Percentiles rank a stretch among this genome's conserved stretches.
These are phyloP conservation scores for Platycnemis pennipes DNA, from an alignment of 2,888 invertebrate species.

Conservation along the genomic window DNA sequence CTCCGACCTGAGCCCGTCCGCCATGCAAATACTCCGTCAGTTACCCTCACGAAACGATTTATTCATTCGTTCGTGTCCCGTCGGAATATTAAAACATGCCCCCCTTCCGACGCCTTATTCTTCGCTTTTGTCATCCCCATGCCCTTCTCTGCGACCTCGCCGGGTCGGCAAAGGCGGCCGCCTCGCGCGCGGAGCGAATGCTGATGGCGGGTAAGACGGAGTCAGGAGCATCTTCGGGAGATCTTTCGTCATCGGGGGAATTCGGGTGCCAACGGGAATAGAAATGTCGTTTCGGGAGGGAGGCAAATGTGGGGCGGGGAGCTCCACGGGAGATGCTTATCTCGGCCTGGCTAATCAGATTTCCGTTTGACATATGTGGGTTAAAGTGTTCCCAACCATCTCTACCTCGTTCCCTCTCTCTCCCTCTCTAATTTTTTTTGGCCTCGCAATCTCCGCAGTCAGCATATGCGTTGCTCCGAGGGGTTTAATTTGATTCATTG, in stretches of 20 bases:
- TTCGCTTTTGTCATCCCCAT: neutral
- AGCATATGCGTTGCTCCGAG: slow-evolving; percentile 11
- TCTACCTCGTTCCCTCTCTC: neutral
- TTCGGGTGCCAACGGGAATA: neutral
- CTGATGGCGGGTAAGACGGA: neutral
- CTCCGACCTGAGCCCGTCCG: neutral
- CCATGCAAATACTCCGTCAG: neutral
- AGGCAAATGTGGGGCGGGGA: neutral
- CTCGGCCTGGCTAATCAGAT: slow-evolving; percentile 45
- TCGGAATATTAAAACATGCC: neutral
- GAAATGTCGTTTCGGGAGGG: neutral
- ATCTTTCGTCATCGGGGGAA: neutral
- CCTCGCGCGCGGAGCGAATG: slow-evolving; percentile 3
- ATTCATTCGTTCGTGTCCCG: neutral
- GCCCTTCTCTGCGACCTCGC: neutral
- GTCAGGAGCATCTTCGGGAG: neutral
- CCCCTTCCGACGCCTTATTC: neutral
- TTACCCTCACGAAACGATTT: neutral
- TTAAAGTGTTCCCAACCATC: neutral
- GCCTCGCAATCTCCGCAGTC: neutral
- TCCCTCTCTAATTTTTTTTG: slow-evolving; percentile 3
- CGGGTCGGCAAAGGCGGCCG: neutral
- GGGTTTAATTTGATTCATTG: slow-evolving; percentile 33
- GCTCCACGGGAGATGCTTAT: slow-evolving; percentile 37
- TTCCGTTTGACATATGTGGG: slow-evolving; percentile 58